phyloP scores from a whole-genome alignment of 1,140 invertebrate species.

The Frieseomelitta varia region DNA sequence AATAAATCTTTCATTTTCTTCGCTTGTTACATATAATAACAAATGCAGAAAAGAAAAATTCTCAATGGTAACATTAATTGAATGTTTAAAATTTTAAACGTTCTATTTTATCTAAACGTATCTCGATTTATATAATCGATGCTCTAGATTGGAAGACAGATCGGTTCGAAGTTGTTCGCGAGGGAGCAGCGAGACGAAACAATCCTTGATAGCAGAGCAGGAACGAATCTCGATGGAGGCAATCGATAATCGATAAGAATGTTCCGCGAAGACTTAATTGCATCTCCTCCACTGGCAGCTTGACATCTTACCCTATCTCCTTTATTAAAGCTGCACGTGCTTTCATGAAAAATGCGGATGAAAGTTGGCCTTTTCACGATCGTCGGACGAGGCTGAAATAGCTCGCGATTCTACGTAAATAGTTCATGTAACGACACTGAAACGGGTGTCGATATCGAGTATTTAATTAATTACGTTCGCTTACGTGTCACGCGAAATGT shows the following conservation, averaged over 20 bases:
- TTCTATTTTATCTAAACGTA: too few species aligned
- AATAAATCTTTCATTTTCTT: too few species aligned
- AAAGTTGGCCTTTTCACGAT: not conserved
- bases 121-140: too few species aligned
- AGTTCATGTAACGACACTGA: not conserved
- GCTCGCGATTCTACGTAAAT: not conserved
- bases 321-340: not conserved
- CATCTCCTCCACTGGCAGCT: not conserved
- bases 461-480: not conserved
- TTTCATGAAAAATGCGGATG: not conserved
- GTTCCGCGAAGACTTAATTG: constrained; percentile 30
- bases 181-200: not conserved
- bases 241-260: constrained; percentile 42
- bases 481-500: not conserved
- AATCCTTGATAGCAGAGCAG: not conserved
- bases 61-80: too few species aligned
- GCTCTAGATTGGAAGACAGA: not conserved
- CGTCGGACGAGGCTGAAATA: not conserved
- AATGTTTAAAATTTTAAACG: too few species aligned
- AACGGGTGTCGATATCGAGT: too few species aligned
- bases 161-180: not conserved
- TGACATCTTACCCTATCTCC: not conserved
- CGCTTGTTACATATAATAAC: too few species aligned
- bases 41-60: too few species aligned
- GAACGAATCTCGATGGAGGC: not conserved